phyloP scores from a whole-genome alignment of 2,888 invertebrate species.

The Acanthoscelides obtectus region DNA sequence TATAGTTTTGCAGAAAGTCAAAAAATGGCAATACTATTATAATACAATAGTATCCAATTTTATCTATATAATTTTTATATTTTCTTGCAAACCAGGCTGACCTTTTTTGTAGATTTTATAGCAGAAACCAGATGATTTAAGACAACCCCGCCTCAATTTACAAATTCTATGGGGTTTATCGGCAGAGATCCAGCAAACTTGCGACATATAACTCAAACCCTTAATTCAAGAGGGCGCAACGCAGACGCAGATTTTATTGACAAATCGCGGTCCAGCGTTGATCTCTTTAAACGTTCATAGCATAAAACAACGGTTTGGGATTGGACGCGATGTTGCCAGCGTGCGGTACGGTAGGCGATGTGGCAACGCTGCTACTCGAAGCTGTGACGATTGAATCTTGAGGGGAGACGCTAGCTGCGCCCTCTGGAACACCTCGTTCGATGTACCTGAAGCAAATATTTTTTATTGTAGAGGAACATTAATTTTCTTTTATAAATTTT shows the following conservation, averaged over 20 bases:
- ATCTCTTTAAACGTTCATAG: constrained; percentile 75
- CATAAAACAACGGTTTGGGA: constrained; percentile 65
- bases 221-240: background rate
- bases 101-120: background rate
- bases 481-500: too few species aligned
- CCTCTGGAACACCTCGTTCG: constrained; percentile 70
- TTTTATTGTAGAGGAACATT: too few species aligned
- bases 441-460: constrained; percentile 29
- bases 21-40: too few species aligned
- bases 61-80: too few species aligned
- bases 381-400: constrained; percentile 50
- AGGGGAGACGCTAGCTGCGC: constrained; percentile 65
- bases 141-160: background rate
- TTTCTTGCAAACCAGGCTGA: background rate
- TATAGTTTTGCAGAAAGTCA: too few species aligned
- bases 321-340: constrained; percentile 44
- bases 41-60: too few species aligned
- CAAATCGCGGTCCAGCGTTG: background rate
- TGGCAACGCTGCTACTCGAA: constrained; percentile 16
- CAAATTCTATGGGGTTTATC: background rate
- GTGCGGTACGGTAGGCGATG: constrained; percentile 50
- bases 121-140: background rate
- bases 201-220: background rate
- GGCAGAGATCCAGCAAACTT: background rate
- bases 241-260: background rate